These are phyloP conservation scores for Lepidocolaptes lacrymiger DNA, from an alignment of 2,797 vertebrate species.

Conservation along the genomic window DNA sequence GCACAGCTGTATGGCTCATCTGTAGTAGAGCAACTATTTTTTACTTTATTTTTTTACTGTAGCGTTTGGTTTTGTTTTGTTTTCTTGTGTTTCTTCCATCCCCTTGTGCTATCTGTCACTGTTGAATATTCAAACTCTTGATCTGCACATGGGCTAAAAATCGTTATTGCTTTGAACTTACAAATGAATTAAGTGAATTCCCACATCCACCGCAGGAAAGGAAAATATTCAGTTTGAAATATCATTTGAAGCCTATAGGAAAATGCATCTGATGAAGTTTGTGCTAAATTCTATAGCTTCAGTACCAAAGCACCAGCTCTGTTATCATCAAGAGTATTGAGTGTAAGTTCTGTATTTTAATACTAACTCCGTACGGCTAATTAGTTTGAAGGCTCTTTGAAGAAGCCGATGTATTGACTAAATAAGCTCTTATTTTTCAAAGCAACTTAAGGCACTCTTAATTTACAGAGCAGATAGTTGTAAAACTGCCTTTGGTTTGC, in stretches of 20 bases:
- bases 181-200: constrained; percentile 43
- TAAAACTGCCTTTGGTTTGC: constrained; percentile 38
- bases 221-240: constrained; percentile 39
- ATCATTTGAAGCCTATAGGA: constrained; percentile 43
- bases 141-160: constrained; percentile 16
- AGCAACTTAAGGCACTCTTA: constrained; percentile 42
- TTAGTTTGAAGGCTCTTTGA: constrained; percentile 49
- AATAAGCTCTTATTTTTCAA: constrained; percentile 55
- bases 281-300: constrained; percentile 35
- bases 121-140: constrained; percentile 46
- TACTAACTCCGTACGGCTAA: constrained; percentile 43
- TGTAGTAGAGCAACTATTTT: neutral
- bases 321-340: constrained; percentile 53
- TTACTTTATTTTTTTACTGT: neutral
- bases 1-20: neutral
- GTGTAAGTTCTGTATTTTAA: constrained; percentile 42
- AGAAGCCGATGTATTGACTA: constrained; percentile 50
- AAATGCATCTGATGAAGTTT: constrained; percentile 31
- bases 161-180: constrained; percentile 53
- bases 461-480: constrained; percentile 52
- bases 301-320: constrained; percentile 5
- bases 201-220: neutral
- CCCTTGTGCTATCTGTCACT: accelerated
- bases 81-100: neutral
- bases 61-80: neutral